These are phyloP conservation scores for Trichechus manatus DNA, from an alignment of 2,113 vertebrate genomes.

Conservation along the genomic window DNA sequence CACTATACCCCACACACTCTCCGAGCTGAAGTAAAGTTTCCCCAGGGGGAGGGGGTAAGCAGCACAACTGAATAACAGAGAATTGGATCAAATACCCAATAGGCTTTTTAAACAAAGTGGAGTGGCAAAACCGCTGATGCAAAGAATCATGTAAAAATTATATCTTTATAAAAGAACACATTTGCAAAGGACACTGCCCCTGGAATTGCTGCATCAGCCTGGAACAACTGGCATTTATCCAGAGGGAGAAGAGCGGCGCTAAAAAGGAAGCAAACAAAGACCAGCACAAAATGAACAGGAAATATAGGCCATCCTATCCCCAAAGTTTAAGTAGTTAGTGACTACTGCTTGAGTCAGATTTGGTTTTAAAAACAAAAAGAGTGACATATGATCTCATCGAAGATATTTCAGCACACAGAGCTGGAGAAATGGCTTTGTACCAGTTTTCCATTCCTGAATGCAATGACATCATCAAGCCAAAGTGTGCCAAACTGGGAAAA, in stretches of 20 bases:
- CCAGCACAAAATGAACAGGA: conserved; percentile 8
- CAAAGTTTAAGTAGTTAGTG: conserved; percentile 36
- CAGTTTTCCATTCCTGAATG: conserved; percentile 53
- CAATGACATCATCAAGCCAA: conserved; percentile 42
- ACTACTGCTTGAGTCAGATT: conserved; percentile 55
- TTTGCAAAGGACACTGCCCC: conserved; percentile 13
- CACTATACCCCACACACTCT: not conserved
- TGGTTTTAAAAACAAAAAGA: conserved; percentile 56
- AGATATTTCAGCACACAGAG: not conserved
- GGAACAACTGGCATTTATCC: not conserved
- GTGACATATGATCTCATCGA: conserved; percentile 49
- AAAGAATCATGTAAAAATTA: not conserved
- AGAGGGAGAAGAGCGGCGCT: not conserved
- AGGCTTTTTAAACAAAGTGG: conserved; percentile 36
- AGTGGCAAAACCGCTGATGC: not conserved
- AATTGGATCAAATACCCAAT: not conserved
- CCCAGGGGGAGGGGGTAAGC: not conserved
- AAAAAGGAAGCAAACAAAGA: conserved; percentile 43
- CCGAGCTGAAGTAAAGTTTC: not conserved
- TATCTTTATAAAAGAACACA: conserved; percentile 67
- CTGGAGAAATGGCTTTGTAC: not conserved
- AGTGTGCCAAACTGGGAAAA: conserved; percentile 14
- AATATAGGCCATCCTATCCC: not conserved
- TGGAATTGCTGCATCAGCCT: conserved; percentile 19
- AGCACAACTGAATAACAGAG: not conserved